Evolutionary conservation across 2,888 invertebrate species (phyloP).

Genomic region (Ischnus inquisitorius): DNA sequence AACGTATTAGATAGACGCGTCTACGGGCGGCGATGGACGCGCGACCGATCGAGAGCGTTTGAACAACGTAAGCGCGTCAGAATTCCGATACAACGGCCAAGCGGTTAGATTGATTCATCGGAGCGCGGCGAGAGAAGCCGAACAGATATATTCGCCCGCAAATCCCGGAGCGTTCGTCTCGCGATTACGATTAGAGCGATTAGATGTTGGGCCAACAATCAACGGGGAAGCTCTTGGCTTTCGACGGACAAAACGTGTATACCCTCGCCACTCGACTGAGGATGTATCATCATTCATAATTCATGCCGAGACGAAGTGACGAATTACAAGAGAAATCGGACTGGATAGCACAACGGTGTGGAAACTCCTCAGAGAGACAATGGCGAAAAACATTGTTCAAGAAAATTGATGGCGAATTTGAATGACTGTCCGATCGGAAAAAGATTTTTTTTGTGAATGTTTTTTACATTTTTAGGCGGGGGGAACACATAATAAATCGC

Average conservation of each 20-base stretch:
- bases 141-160: not conserved
- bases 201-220: slow-evolving; percentile 16
- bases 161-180: slow-evolving; percentile 31
- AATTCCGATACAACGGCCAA: slow-evolving; percentile 21
- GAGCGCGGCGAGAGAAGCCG: not conserved
- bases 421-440: no score
- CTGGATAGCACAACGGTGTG: no score
- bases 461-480: no score
- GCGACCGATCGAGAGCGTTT: slow-evolving; percentile 6
- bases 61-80: slow-evolving; percentile 19
- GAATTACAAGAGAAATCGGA: not conserved
- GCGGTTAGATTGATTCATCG: slow-evolving; percentile 39
- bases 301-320: not conserved
- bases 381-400: no score
- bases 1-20: slow-evolving; percentile 35
- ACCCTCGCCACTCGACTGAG: not conserved
- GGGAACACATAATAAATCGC: no score
- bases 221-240: slow-evolving; percentile 12
- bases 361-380: no score
- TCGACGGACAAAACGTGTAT: not conserved
- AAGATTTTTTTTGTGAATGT: no score
- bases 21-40: slow-evolving; percentile 14
- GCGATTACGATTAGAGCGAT: slow-evolving; percentile 47
- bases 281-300: slow-evolving; percentile 21
- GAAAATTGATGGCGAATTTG: no score